Percentiles rank a stretch among this genome's conserved stretches.
These are phyloP conservation scores for Drosophila mayri DNA, from an alignment of 1,140 invertebrate genomes.

Conservation along the genomic window DNA sequence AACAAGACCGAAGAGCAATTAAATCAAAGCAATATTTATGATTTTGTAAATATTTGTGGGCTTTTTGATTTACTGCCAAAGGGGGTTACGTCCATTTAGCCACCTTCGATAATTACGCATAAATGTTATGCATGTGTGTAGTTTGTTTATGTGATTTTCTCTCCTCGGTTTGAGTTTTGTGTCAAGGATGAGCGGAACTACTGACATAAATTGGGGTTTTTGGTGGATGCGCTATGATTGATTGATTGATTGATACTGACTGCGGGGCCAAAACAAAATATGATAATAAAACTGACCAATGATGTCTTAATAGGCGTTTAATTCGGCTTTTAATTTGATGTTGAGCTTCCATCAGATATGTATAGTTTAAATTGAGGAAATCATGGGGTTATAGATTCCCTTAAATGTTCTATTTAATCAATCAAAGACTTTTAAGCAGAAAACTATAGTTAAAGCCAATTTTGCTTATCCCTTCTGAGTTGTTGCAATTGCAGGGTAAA, in stretches of 20 bases:
- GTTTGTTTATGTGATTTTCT: conserved; percentile 19
- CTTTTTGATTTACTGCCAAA: conserved; percentile 30
- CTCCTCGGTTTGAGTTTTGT: conserved; percentile 53
- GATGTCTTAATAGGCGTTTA: conserved; percentile 72
- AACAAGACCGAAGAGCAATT: conserved; percentile 43
- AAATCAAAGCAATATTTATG: conserved; percentile 37
- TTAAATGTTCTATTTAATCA: conserved; percentile 3
- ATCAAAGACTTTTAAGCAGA: neutral
- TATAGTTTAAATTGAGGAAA: neutral
- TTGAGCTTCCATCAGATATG: conserved; percentile 3
- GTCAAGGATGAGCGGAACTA: conserved; percentile 76
- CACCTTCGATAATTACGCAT: conserved; percentile 67
- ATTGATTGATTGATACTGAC: conserved; percentile 58
- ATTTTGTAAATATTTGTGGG: conserved; percentile 54
- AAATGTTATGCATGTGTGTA: conserved; percentile 25
- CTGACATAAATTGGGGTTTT: conserved; percentile 37
- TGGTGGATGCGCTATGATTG: conserved; percentile 49
- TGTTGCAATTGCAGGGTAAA: conserved; percentile 73
- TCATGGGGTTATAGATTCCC: neutral
- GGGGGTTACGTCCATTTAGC: conserved; percentile 42
- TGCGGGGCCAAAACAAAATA: conserved; percentile 24
- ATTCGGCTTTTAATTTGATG: conserved; percentile 35
- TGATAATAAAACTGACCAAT: conserved; percentile 24
- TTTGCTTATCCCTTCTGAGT: conserved; percentile 3
- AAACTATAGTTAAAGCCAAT: conserved; percentile 2